These are phyloP conservation scores for Hydropotes inermis DNA, from an alignment of 2,113 vertebrate species.

Conservation along the genomic window DNA sequence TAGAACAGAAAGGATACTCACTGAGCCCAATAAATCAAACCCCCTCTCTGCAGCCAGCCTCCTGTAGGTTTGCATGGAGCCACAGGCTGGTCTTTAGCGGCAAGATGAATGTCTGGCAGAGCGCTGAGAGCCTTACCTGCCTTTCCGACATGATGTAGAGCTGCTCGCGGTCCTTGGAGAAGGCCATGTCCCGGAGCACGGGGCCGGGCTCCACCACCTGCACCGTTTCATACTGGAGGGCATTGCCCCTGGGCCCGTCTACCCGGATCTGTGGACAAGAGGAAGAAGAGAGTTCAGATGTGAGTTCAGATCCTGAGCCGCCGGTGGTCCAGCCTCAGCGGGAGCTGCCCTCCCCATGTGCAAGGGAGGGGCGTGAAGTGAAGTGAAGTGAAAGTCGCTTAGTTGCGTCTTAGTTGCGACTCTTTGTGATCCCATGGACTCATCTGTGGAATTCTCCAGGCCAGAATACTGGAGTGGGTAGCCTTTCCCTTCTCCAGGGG, in stretches of 20 bases:
- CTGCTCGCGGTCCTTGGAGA: slow-evolving; percentile 92
- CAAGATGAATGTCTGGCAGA: slow-evolving; percentile 5
- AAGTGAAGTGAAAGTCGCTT: neutral
- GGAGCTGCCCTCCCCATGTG: neutral
- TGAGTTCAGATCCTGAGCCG: neutral
- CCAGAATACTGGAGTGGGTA: neutral
- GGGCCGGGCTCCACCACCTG: slow-evolving; percentile 93
- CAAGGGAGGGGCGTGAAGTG: neutral
- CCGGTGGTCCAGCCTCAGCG: rapidly evolving
- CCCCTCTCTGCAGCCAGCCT: neutral
- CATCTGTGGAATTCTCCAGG: neutral
- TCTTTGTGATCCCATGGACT: neutral
- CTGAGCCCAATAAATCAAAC: slow-evolving; percentile 45
- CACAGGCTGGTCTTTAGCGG: slow-evolving; percentile 23
- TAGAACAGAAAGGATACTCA: neutral
- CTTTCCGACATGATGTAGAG: slow-evolving; percentile 97
- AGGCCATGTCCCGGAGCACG: slow-evolving; percentile 95
- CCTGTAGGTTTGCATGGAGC: neutral
- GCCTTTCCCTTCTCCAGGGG: neutral
- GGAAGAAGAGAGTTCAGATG: neutral
- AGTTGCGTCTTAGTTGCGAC: rapidly evolving
- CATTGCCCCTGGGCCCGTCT: slow-evolving; percentile 88
- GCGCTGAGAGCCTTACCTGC: slow-evolving; percentile 86
- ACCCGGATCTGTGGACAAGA: slow-evolving; percentile 89
- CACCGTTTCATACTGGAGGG: slow-evolving; percentile 93